Base-by-base conservation (phyloP, 1,140 invertebrate species). In the Paraescarpia echinospica region DNA sequence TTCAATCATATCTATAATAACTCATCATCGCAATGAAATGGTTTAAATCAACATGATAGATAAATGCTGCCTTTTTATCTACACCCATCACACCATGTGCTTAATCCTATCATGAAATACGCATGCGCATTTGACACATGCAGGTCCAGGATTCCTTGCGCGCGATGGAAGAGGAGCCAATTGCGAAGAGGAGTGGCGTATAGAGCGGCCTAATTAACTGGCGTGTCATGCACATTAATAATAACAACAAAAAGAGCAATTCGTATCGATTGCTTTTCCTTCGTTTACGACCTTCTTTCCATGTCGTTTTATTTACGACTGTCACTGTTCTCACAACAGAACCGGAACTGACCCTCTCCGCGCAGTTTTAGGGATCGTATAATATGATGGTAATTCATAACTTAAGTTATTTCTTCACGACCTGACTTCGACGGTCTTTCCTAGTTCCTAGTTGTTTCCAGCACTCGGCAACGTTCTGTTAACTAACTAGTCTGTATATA, bases 81-180 rank as follows among this genome's bases (percentile, higher is more conserved):
- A 77, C 59, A 77, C 59, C 59, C 22, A 77, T 77, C 59, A 77
- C 59, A 27, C 59, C 59, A 77, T 77, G 59, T 77, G 59, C 59
- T 77, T 77, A 77, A 77, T 77, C 59, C 59, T 77, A 18, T 77
- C 41, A 33, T 48, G 91, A 35, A n/a, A 33, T 34, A 59, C 41
- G 91, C 33, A 35, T 91, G 41, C 91, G 91, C 41, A 48, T 33
- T 41, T 33, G 48, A 48, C 91, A 48, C 91, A 5, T 91, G 91
- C 91, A 9, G 14, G 33, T 31, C 34, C 34, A 48, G n/a, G 34
- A 12, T 91, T 35, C 90, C 34, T 90, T 41, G 35, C 59, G 59
- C 59, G 59, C 59, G 59, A 77, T 27, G 59, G 59, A 31, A 18
- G 59, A 77, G n/a, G n/a, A n/a, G n/a, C n/a, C n/a, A n/a, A n/a